Percentiles rank a stretch among this genome's conserved stretches.
Evolutionary conservation across 2,113 vertebrate genomes (phyloP).

Genomic region (Phoxinus phoxinus): DNA sequence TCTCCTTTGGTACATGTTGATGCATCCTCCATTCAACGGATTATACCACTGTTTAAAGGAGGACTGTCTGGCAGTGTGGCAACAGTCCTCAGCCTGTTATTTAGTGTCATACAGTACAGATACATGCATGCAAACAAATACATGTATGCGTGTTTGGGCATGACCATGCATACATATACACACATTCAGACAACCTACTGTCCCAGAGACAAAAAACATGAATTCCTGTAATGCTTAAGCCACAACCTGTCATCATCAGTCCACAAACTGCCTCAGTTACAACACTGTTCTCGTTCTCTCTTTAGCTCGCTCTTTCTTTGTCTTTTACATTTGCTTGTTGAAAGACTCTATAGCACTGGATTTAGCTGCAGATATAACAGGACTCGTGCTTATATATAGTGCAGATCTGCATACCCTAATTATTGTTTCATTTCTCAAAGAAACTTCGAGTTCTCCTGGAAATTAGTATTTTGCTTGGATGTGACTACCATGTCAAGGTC

Average conservation of each 20-base stretch:
- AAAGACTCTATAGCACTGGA: conserved; percentile 25
- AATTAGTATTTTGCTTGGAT: conserved; percentile 47
- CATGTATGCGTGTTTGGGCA: conserved; percentile 25
- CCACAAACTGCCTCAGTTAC: conserved; percentile 44
- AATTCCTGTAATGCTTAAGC: conserved; percentile 56
- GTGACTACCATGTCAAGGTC: not conserved
- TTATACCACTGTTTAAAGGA: not conserved
- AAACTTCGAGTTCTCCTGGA: conserved; percentile 17
- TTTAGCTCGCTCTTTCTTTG: conserved; percentile 10
- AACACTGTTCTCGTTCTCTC: conserved; percentile 30
- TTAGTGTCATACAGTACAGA: not conserved
- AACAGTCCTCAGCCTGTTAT: conserved; percentile 7
- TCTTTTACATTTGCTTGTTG: conserved; percentile 31
- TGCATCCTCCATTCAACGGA: not conserved
- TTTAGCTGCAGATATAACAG: conserved; percentile 31
- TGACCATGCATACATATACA: not conserved
- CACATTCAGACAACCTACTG: conserved; percentile 38
- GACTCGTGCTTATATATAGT: conserved; percentile 51
- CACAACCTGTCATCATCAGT: conserved; percentile 56
- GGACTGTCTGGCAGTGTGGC: not conserved
- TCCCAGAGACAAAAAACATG: conserved; percentile 16
- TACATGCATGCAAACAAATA: conserved; percentile 13
- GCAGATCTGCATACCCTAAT: conserved; percentile 32
- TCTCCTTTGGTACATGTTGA: conserved; percentile 6
- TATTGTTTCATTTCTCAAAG: conserved; percentile 25